These are phyloP conservation scores for Tiliqua scincoides DNA, from an alignment of 2,113 vertebrate species.

Conservation along the genomic window DNA sequence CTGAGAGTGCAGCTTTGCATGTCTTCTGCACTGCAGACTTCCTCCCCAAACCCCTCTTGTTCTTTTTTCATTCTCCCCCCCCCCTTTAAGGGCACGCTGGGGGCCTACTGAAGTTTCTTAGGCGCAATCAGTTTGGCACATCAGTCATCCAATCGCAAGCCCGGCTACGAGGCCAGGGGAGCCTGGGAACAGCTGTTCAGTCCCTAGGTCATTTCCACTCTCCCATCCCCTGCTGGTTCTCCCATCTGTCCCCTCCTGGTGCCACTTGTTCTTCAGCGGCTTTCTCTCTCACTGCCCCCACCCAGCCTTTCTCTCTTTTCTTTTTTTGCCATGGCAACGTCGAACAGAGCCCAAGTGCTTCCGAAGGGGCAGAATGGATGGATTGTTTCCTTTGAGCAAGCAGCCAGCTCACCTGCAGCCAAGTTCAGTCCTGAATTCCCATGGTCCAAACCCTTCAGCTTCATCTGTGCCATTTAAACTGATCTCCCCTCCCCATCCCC, in stretches of 20 bases:
- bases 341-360: background rate
- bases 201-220: slow-evolving; percentile 5
- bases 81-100: background rate
- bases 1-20: background rate
- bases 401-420: background rate
- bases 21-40: background rate
- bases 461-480: background rate
- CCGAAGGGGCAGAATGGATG: background rate
- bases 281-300: background rate
- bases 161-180: background rate
- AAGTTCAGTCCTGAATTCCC: background rate
- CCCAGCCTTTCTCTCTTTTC: background rate
- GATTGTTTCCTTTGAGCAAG: background rate
- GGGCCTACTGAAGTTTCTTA: background rate
- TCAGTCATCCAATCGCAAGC: background rate
- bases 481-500: fast-evolving
- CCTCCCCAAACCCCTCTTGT: background rate
- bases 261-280: background rate
- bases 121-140: background rate
- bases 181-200: slow-evolving; percentile 18
- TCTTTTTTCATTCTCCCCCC: too few species aligned
- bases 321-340: slow-evolving; percentile 12
- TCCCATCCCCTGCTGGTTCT: background rate
- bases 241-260: slow-evolving; percentile 7
- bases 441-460: background rate